Conservation (phyloP, 2,113 vertebrate genomes). For the Trogon melanurus region DNA sequence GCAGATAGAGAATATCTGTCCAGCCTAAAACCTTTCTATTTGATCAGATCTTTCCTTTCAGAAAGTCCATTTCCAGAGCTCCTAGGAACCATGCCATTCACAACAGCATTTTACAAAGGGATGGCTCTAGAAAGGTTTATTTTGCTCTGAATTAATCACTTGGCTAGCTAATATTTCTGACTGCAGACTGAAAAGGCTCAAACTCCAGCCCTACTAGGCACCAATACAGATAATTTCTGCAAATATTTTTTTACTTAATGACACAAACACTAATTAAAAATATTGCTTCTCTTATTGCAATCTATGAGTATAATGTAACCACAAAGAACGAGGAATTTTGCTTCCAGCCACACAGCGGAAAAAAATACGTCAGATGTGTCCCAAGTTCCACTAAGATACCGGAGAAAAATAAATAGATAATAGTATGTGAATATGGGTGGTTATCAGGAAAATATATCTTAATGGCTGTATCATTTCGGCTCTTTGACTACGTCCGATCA, state of each 20-base stretch:
- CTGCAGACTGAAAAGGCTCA: not conserved
- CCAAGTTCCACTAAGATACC: not conserved
- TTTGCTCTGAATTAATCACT: not conserved
- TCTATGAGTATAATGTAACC: not conserved
- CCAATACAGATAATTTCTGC: not conserved
- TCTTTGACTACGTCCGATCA: not conserved
- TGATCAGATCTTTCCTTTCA: not conserved
- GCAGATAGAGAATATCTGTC: not conserved
- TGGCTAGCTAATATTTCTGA: not conserved
- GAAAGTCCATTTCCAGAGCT: not conserved
- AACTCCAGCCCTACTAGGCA: not conserved
- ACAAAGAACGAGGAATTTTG: not conserved
- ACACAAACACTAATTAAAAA: not conserved
- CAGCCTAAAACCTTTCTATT: not conserved
- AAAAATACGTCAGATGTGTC: not conserved
- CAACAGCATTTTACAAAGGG: rapidly evolving
- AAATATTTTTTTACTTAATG: not conserved
- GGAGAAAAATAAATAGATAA: conserved; percentile 5
- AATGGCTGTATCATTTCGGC: not conserved
- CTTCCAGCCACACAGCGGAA: not conserved
- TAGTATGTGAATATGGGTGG: not conserved
- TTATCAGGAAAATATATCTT: conserved; percentile 27
- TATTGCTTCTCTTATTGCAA: not conserved
- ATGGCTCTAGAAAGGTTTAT: not conserved
- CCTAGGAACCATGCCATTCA: not conserved